Evolutionary conservation across 2,113 vertebrate species (phyloP).

Genomic region (Lophura nycthemera): DNA sequence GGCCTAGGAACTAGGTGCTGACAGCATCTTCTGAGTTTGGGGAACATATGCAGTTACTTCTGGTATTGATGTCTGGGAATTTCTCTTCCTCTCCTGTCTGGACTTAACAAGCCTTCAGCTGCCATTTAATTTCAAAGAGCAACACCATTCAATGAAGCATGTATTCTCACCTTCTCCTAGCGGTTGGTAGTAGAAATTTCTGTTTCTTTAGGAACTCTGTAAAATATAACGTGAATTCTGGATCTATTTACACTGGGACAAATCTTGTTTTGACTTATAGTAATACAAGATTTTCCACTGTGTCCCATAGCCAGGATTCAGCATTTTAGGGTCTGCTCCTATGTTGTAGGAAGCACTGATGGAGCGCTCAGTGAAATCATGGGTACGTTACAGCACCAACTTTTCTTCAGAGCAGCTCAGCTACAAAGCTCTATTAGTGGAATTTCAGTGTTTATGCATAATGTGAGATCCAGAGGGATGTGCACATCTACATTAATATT

Average conservation of each 20-base stretch:
- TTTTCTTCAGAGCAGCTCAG: background rate
- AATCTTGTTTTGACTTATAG: background rate
- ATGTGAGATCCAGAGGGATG: conserved; percentile 27
- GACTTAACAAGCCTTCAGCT: background rate
- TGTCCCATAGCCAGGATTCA: background rate
- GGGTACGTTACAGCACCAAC: fast-evolving
- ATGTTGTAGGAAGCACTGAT: background rate
- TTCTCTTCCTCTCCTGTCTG: background rate
- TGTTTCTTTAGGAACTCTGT: background rate
- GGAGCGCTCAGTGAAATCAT: background rate
- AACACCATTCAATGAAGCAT: background rate
- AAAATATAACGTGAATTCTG: background rate
- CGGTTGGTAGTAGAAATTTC: background rate
- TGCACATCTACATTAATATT: conserved; percentile 14
- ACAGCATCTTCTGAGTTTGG: background rate
- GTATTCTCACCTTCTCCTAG: background rate
- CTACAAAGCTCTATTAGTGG: conserved; percentile 2
- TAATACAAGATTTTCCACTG: background rate
- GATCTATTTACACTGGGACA: background rate
- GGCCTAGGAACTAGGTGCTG: conserved; percentile 8
- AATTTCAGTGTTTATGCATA: background rate
- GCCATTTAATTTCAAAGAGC: conserved; percentile 11
- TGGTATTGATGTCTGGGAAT: background rate
- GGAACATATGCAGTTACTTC: background rate
- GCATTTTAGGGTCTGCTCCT: background rate